Conservation (phyloP, 2,113 vertebrate genomes). For the Cyanocitta stelleri region DNA sequence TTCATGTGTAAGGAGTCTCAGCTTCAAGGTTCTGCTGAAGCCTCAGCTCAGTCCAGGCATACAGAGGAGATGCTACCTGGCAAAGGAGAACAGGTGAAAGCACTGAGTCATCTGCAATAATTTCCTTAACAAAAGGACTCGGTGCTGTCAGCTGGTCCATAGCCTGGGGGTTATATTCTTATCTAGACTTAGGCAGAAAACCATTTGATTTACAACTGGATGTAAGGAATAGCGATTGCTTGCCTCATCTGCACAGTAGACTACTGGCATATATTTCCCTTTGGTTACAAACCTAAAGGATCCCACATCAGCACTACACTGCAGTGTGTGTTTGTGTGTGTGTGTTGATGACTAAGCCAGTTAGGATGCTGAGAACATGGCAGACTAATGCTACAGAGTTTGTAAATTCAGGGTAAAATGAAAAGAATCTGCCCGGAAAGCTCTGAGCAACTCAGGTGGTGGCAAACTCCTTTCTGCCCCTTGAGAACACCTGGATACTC, state of each 20-base stretch:
- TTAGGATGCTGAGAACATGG: background rate
- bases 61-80: background rate
- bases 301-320: background rate
- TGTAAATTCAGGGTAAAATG: background rate
- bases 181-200: constrained; percentile 18
- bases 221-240: background rate
- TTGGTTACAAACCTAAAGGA: background rate
- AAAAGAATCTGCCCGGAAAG: background rate
- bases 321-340: background rate
- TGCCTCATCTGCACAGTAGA: background rate
- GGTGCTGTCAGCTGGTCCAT: background rate
- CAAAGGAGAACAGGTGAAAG: constrained; percentile 9
- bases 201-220: constrained; percentile 6
- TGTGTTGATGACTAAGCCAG: background rate
- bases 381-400: background rate
- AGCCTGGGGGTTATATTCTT: constrained; percentile 5
- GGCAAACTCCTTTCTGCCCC: background rate
- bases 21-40: background rate
- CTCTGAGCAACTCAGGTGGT: background rate
- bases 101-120: background rate
- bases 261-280: background rate
- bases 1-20: background rate
- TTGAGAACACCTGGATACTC: background rate
- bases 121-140: constrained; percentile 20
- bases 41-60: background rate